phyloP scores from a whole-genome alignment of 2,113 vertebrate genomes.

The Chionodraco myersi region DNA sequence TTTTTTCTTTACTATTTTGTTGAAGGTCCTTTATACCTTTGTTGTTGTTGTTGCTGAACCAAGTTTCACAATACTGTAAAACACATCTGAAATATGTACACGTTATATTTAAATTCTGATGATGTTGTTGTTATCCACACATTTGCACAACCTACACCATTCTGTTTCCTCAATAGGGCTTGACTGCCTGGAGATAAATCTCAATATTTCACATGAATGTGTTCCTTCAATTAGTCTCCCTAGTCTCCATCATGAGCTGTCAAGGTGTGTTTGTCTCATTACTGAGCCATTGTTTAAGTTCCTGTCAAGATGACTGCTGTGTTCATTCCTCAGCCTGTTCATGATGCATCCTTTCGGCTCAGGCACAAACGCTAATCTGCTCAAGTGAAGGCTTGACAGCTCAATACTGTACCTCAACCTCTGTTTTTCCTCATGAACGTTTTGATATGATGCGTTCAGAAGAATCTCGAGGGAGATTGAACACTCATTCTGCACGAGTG shows the following conservation, averaged over 20 bases:
- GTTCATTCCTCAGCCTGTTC: conserved; percentile 62
- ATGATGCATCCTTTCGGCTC: conserved; percentile 60
- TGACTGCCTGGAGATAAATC: conserved; percentile 64
- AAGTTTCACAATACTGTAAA: conserved; percentile 2
- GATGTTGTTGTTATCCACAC: conserved; percentile 18
- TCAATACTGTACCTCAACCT: conserved; percentile 67
- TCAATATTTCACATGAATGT: conserved; percentile 55
- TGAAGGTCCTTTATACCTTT: conserved; percentile 1
- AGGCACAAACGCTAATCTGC: conserved; percentile 66
- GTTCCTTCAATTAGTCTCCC: conserved; percentile 61
- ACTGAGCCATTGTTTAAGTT: conserved; percentile 78
- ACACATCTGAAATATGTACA: conserved; percentile 26
- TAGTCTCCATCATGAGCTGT: conserved; percentile 70
- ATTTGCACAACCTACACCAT: conserved; percentile 30
- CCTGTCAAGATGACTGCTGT: conserved; percentile 68
- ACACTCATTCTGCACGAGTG: conserved; percentile 33
- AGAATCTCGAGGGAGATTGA: conserved; percentile 50
- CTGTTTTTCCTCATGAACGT: conserved; percentile 59
- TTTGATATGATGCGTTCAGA: conserved; percentile 67
- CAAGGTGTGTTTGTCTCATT: conserved; percentile 78
- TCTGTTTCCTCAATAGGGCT: conserved; percentile 27
- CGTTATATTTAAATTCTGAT: conserved; percentile 16
- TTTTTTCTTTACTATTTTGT: conserved; percentile 5
- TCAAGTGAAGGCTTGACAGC: conserved; percentile 75
- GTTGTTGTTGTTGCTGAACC: neutral